A percentile compares a stretch with the other conserved stretches of the same genome.
phyloP scores from a whole-genome alignment of 1,140 invertebrate genomes.

The Camponotus vicinus region DNA sequence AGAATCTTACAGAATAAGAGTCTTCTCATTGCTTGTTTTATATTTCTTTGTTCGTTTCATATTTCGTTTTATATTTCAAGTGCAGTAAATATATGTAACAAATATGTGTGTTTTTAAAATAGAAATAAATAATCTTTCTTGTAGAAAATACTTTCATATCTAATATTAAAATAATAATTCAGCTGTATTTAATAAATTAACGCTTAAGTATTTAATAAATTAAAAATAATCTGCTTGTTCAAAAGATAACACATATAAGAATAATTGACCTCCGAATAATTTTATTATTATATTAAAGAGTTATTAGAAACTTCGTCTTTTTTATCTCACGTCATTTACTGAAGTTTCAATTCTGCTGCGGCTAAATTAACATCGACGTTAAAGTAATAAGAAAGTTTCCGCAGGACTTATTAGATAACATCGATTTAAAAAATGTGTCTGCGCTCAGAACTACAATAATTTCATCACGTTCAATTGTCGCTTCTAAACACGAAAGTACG shows the following conservation, averaged over 20 bases:
- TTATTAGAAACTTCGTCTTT: background rate
- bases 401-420: slow-evolving; percentile 8
- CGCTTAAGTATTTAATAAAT: background rate
- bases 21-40: background rate
- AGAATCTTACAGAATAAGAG: background rate
- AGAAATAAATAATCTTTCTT: background rate
- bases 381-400: slow-evolving; percentile 50
- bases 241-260: background rate
- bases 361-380: slow-evolving; percentile 11
- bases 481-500: background rate
- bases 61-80: background rate
- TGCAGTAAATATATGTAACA: background rate
- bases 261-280: background rate
- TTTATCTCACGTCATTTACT: background rate
- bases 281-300: slow-evolving; percentile 30
- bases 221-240: slow-evolving; percentile 11
- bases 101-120: background rate
- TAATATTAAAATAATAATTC: slow-evolving; percentile 6
- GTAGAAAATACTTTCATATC: background rate
- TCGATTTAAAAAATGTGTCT: slow-evolving; percentile 20
- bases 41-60: background rate
- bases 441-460: background rate
- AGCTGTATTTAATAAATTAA: background rate
- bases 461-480: background rate
- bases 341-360: slow-evolving; percentile 12